These are phyloP conservation scores for Tragelaphus strepsiceros DNA, from an alignment of 2,113 vertebrate species.

Conservation along the genomic window DNA sequence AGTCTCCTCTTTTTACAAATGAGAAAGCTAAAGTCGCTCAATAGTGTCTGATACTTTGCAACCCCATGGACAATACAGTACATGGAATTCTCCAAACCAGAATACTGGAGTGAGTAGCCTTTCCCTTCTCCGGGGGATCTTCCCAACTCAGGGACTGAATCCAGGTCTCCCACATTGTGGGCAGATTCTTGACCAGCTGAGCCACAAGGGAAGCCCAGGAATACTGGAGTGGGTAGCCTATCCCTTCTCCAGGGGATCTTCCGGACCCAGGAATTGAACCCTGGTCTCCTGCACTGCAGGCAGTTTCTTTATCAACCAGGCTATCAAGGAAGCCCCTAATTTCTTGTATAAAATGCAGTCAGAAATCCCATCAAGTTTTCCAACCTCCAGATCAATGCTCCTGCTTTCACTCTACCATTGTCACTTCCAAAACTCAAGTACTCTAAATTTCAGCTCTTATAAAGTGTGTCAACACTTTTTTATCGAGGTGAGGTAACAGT, in stretches of 20 bases:
- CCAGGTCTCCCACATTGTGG: not conserved
- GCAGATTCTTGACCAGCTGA: not conserved
- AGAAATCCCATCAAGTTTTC: conserved; percentile 1
- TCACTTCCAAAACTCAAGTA: conserved; percentile 18
- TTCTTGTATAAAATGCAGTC: not conserved
- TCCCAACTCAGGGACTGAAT: not conserved
- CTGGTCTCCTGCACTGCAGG: not conserved
- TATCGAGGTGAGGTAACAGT: not conserved
- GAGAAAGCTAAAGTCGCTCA: not conserved
- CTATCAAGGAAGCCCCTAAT: not conserved
- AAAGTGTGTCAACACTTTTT: not conserved
- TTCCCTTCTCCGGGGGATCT: not conserved
- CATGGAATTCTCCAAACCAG: not conserved
- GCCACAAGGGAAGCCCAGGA: not conserved
- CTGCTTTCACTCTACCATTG: not conserved
- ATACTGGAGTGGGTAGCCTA: not conserved
- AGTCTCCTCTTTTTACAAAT: conserved; percentile 14
- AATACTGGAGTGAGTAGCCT: not conserved
- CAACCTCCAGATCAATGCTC: not conserved
- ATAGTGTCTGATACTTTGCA: not conserved
- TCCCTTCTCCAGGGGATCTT: not conserved
- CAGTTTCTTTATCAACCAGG: not conserved
- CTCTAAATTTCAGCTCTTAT: not conserved
- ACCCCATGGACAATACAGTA: not conserved
- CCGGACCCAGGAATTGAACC: not conserved